Base-by-base conservation (phyloP, 1,140 invertebrate species). In the Leguminivora glycinivorella region DNA sequence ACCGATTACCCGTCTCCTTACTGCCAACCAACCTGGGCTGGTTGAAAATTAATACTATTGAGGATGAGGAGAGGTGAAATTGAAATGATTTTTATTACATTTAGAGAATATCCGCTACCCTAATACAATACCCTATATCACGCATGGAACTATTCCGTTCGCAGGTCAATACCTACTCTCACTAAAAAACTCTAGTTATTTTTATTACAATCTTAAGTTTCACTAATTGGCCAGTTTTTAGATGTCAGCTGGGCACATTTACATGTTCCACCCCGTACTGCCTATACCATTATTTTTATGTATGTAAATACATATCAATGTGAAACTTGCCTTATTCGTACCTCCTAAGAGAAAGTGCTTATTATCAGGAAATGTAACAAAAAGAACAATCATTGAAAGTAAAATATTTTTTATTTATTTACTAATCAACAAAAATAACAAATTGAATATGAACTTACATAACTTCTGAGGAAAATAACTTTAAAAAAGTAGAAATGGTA, bases 1-100 rank as follows among this genome's bases (percentile, higher is more conserved):
- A 83, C 82, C 81, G 86, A 73, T 77, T 88, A 78, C 86, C 86
- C 38, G 86, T 90, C 74, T 90, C 88, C 60, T 88, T 90, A 89
- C 80, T 90, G 75, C 88, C 86, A 77, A 78, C 80, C 71, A 90
- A 87, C 74, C 83, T 88, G 77, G 79, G 83, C 72, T 88, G 87
- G 84, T 87, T 90, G 83, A 89, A 83, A 87, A 76, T 87, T 70
- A 78, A 79, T 71, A 72, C 78, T 34, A 74, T 78, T 73, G 77
- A 81, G 69, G 67, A 78, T 72, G 72, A 82, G 70, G 74, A 84
- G 83, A 90, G 88, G 88, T 88, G 88, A 88, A 73, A 72, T 31
- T 66, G 69, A 72, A 73, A 70, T 72, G 56, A 70, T 17, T 63
- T 74, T 74, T 72, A 70, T 70, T 10, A 75, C 73, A 84, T 77